Conservation (phyloP, 2,888 invertebrate genomes). For the Polia nebulosa region DNA sequence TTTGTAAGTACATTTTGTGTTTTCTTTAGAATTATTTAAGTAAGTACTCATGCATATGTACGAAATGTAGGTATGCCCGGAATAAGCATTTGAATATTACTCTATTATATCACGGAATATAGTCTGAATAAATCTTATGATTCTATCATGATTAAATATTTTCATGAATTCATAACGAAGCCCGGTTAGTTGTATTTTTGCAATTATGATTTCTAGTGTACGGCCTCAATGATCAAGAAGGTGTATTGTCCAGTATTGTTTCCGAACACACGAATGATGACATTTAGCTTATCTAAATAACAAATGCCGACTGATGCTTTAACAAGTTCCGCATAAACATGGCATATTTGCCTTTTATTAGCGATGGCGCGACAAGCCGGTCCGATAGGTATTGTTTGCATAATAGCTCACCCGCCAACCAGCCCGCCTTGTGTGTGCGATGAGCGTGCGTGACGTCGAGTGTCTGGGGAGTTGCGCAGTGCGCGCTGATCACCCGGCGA, state of each 20-base stretch:
- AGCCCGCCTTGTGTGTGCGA: constrained; percentile 66
- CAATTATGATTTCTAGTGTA: not conserved
- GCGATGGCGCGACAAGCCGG: constrained; percentile 55
- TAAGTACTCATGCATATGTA: constrained; percentile 14
- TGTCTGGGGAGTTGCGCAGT: constrained; percentile 90
- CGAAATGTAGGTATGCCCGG: constrained; percentile 5
- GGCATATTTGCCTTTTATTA: constrained; percentile 53
- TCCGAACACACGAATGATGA: constrained; percentile 9
- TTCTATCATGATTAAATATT: not conserved
- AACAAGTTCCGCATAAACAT: constrained; percentile 29
- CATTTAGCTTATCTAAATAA: constrained; percentile 23
- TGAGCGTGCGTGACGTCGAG: constrained; percentile 82
- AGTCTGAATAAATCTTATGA: not conserved
- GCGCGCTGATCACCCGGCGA: constrained; percentile 88
- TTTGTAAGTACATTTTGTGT: constrained; percentile 21
- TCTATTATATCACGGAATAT: not conserved
- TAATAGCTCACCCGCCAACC: constrained; percentile 62
- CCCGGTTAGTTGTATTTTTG: not conserved
- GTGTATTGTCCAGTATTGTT: constrained; percentile 8
- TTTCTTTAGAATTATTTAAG: constrained; percentile 21
- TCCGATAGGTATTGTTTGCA: constrained; percentile 69
- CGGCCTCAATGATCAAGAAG: not conserved
- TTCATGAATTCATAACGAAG: not conserved
- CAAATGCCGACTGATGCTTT: constrained; percentile 24
- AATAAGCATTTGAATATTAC: constrained; percentile 8